A percentile compares a stretch with the other conserved stretches of the same genome.
Conservation (phyloP, 2,888 invertebrate genomes). For the Myopa testacea region DNA sequence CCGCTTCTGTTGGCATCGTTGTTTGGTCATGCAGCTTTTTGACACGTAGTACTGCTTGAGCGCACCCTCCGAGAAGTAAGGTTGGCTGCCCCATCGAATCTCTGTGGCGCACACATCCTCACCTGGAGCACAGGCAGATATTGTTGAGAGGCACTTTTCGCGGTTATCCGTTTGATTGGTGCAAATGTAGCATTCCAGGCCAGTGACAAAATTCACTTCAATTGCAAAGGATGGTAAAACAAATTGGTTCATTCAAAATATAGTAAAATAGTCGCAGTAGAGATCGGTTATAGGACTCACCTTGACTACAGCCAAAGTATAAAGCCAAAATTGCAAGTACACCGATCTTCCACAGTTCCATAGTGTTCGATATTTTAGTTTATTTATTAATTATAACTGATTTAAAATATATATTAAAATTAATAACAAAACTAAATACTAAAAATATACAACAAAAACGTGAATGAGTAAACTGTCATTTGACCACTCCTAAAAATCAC, state of each 20-base stretch:
- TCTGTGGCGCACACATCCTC: conserved; percentile 78
- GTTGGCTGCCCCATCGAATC: conserved; percentile 92
- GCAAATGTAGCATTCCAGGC: conserved; percentile 96
- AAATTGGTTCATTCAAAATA: background rate
- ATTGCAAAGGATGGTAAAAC: background rate
- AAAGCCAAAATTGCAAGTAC: conserved; percentile 54
- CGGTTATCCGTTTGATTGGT: conserved; percentile 90
- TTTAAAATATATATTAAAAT: background rate
- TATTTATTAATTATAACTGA: background rate
- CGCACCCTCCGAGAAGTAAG: conserved; percentile 94
- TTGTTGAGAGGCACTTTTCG: conserved; percentile 92
- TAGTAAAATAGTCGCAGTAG: background rate
- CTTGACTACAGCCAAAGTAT: conserved; percentile 56
- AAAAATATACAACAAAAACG: conserved; percentile 13
- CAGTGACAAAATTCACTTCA: conserved; percentile 62
- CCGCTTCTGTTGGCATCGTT: conserved; percentile 80
- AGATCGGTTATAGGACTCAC: conserved; percentile 47
- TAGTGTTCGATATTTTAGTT: conserved; percentile 23
- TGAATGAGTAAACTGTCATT: background rate
- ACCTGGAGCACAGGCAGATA: conserved; percentile 88
- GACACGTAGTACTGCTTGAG: conserved; percentile 93
- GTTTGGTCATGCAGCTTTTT: conserved; percentile 87
- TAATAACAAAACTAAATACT: conserved; percentile 4
- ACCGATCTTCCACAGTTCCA: conserved; percentile 60
- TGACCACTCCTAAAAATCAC: conserved; percentile 29